Base-by-base conservation (phyloP, 2,113 vertebrate genomes). In the Colossoma macropomum region DNA sequence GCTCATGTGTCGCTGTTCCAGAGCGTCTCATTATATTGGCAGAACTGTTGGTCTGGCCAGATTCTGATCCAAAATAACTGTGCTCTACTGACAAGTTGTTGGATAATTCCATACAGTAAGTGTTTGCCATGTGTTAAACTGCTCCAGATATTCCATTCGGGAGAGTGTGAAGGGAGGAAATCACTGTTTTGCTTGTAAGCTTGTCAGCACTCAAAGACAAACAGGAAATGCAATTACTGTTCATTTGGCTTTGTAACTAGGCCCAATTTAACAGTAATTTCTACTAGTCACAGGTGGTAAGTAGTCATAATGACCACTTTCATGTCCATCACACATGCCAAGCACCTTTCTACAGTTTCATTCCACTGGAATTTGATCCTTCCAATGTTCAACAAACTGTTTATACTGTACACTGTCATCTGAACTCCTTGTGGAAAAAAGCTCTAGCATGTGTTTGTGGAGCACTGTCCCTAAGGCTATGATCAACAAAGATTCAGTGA, bases 171-270 rank as follows among this genome's bases (percentile, higher is more conserved):
- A 45, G 45, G 34, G 48, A 50, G 65, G 71, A 82, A 80, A 85
- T 79, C 59, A 34, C 38, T 72, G 56, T 84, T 86, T 88, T 78
- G n/a, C 83, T 84, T 86, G 81, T 77, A 80, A 73, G 50, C 23
- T 32, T 77, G 77, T 77, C 54, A 79, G 28, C n/a, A 85, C 86
- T 87, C 72, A 66, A 86, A 87, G 88, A 89, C 89, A 87, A 90
- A 92, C 90, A 91, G 91, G 91, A 92, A 93, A 91, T 92, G 90
- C 90, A 93, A 94, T 93, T 93, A 93, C 90, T 77, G 89, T 91
- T 91, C 81, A 88, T 90, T 89, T 90, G 78, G 84, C 41, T 7
- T 87, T 66, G 76, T 82, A 77, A 89, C 89, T 81, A 86, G 50
- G 87, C 88, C 86, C 89, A 91, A 91, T 93, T 93, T 93, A 90